phyloP scores from a whole-genome alignment of 1,140 invertebrate genomes.

The Panagrolaimus sp. region DNA sequence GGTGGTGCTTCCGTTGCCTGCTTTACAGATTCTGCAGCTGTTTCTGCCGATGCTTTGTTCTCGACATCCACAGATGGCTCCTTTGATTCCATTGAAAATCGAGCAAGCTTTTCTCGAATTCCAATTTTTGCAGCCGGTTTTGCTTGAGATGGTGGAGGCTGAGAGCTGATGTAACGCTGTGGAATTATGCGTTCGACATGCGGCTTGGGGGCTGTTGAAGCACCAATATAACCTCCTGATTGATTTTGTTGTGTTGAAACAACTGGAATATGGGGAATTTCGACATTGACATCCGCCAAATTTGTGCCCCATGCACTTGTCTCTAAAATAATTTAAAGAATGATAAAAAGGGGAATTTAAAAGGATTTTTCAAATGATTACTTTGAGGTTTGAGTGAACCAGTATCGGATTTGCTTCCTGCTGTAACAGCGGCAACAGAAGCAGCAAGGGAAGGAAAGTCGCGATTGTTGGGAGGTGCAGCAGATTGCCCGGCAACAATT shows the following conservation, averaged over 20 bases:
- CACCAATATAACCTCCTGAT: constrained; percentile 41
- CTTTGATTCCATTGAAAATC: constrained; percentile 32
- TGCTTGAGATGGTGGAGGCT: constrained; percentile 5
- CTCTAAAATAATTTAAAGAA: neutral
- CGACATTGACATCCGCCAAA: constrained; percentile 10
- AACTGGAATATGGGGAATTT: constrained; percentile 20
- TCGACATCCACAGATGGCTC: neutral
- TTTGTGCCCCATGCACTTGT: neutral
- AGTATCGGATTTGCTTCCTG: constrained; percentile 6
- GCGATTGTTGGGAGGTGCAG: constrained; percentile 33
- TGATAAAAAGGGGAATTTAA: neutral
- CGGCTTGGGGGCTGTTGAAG: constrained; percentile 33
- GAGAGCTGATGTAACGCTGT: constrained; percentile 39
- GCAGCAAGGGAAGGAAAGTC: constrained; percentile 51
- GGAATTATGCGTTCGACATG: constrained; percentile 36
- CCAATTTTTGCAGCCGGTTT: constrained; percentile 26
- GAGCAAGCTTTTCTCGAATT: constrained; percentile 32
- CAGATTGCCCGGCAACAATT: constrained; percentile 4
- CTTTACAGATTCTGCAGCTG: neutral
- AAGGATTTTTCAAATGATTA: neutral
- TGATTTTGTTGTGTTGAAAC: constrained; percentile 15
- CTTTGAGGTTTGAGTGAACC: constrained; percentile 9
- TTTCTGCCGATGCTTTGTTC: neutral
- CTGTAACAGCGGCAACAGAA: constrained; percentile 26
- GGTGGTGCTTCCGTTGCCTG: neutral